phyloP scores from a whole-genome alignment of 2,113 vertebrate genomes.

The Paradoxurus hermaphroditus region DNA sequence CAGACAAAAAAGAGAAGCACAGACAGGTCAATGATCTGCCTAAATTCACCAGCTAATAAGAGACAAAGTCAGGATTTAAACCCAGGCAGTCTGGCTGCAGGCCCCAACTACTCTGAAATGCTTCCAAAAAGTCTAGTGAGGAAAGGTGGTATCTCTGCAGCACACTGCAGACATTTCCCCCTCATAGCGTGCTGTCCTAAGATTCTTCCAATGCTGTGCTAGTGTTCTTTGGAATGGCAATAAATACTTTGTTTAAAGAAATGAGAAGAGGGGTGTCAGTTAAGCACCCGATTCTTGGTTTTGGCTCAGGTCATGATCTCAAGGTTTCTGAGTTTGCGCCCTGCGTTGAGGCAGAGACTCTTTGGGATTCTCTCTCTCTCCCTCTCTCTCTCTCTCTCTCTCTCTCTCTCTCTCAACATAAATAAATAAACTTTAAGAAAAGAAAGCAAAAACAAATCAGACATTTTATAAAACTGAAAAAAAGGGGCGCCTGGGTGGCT shows the following conservation, averaged over 20 bases:
- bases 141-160: neutral
- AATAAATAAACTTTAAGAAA: neutral
- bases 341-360: too few species aligned
- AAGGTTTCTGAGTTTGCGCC: too few species aligned
- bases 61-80: neutral
- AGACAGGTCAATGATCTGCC: neutral
- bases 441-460: neutral
- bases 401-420: too few species aligned
- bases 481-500: too few species aligned
- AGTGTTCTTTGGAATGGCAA: neutral
- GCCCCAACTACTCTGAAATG: neutral
- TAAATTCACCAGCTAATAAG: neutral
- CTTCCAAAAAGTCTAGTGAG: neutral
- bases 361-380: too few species aligned
- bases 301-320: too few species aligned
- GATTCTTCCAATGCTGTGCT: neutral
- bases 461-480: neutral
- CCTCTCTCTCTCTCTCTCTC: too few species aligned
- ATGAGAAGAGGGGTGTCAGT: neutral
- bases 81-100: neutral
- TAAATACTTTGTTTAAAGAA: neutral
- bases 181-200: neutral
- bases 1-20: neutral
- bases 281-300: too few species aligned
- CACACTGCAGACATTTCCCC: neutral